phyloP scores from a whole-genome alignment of 2,797 vertebrate species.

The Melanotaenia pygmaea region DNA sequence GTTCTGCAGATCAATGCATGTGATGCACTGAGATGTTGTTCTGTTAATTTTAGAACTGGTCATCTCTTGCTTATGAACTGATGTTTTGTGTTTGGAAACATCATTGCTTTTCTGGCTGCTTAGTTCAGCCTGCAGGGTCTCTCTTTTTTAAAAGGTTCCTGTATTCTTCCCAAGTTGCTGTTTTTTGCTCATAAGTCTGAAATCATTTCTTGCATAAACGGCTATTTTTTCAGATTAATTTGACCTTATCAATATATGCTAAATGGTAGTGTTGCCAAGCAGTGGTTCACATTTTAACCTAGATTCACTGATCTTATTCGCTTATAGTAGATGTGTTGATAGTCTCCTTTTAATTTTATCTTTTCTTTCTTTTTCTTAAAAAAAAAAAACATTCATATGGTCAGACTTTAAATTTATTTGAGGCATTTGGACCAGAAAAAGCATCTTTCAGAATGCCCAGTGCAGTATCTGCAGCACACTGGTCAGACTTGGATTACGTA shows the following conservation, averaged over 20 bases:
- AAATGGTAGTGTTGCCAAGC: conserved; percentile 14
- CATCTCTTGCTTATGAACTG: conserved; percentile 63
- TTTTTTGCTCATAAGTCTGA: conserved; percentile 14
- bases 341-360: background rate
- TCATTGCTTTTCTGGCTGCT: conserved; percentile 39
- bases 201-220: background rate
- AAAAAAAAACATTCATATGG: conserved; percentile 2
- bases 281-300: no score
- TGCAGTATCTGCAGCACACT: conserved; percentile 45
- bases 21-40: conserved; percentile 60
- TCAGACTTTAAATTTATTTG: conserved; percentile 41
- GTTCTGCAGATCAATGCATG: conserved; percentile 66
- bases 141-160: background rate
- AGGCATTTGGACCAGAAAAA: conserved; percentile 37
- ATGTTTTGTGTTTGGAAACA: conserved; percentile 65
- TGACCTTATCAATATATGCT: conserved; percentile 13
- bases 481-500: conserved; percentile 39
- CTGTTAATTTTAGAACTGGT: conserved; percentile 71
- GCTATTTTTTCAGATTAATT: conserved; percentile 9
- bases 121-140: conserved; percentile 48
- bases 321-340: no score
- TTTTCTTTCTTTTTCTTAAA: no score
- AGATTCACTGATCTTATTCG: no score
- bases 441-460: conserved; percentile 27
- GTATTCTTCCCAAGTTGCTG: conserved; percentile 12